These are phyloP conservation scores for Helogale parvula DNA, from an alignment of 2,113 vertebrate species.

Conservation along the genomic window DNA sequence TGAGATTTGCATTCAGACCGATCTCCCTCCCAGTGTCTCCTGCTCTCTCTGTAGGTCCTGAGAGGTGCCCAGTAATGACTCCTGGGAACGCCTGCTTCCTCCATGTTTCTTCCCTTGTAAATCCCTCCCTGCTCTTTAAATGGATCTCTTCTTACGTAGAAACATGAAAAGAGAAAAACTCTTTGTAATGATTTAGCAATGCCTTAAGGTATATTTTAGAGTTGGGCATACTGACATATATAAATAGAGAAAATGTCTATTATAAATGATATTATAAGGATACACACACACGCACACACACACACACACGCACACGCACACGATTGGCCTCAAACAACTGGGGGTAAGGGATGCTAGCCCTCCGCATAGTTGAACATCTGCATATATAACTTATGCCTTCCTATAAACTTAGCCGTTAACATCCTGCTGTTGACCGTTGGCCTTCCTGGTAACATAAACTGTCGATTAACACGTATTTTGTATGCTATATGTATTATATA, in stretches of 20 bases:
- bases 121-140: neutral
- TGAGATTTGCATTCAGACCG: fast-evolving
- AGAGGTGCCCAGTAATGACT: fast-evolving
- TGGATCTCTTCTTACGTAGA: neutral
- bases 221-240: neutral
- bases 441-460: neutral
- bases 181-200: neutral
- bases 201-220: neutral
- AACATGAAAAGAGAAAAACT: neutral
- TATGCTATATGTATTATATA: neutral
- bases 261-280: neutral
- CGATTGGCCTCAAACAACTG: neutral
- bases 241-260: neutral
- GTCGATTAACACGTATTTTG: neutral
- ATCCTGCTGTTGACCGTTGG: neutral
- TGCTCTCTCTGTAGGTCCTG: fast-evolving
- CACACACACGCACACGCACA: neutral
- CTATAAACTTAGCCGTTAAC: neutral
- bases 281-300: neutral
- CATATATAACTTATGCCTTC: neutral
- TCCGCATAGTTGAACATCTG: neutral
- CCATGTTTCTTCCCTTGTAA: neutral
- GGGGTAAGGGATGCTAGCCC: too few species aligned
- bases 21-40: too few species aligned
- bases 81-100: neutral